A percentile compares a stretch with the other conserved stretches of the same genome.
Evolutionary conservation across 1,140 invertebrate species (phyloP).

Genomic region (Drosophila kohkoa): DNA sequence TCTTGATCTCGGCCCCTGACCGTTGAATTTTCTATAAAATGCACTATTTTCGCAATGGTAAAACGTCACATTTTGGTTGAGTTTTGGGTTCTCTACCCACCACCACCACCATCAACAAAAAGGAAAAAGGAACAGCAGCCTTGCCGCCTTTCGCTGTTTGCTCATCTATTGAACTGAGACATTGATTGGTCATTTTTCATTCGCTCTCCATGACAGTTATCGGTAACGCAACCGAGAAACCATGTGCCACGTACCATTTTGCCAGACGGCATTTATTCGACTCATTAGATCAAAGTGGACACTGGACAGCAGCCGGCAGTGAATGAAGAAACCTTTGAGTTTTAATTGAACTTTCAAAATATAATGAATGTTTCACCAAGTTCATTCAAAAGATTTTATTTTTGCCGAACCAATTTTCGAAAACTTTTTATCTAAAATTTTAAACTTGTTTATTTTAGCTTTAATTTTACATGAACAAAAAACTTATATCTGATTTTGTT

Average conservation of each 20-base stretch:
- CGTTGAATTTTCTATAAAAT: slow-evolving; percentile 63
- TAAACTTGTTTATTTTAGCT: too few species aligned
- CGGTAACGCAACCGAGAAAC: slow-evolving; percentile 46
- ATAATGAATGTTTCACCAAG: too few species aligned
- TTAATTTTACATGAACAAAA: too few species aligned
- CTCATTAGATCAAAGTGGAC: slow-evolving; percentile 71
- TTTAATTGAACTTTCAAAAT: not conserved
- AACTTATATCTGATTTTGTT: too few species aligned
- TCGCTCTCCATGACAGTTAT: slow-evolving; percentile 73
- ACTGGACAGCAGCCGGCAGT: slow-evolving; percentile 20
- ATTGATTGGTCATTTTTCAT: slow-evolving; percentile 83
- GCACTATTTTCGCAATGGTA: slow-evolving; percentile 70
- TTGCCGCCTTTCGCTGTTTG: slow-evolving; percentile 58
- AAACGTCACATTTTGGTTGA: slow-evolving; percentile 74
- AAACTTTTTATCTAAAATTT: too few species aligned
- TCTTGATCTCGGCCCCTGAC: too few species aligned
- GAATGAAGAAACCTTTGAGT: not conserved
- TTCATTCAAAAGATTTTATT: not conserved
- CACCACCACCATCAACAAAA: slow-evolving; percentile 37
- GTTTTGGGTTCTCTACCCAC: slow-evolving; percentile 46
- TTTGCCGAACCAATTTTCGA: too few species aligned
- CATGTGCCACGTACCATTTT: slow-evolving; percentile 38
- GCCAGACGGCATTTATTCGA: slow-evolving; percentile 60
- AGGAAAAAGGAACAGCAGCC: slow-evolving; percentile 5
- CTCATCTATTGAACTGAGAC: slow-evolving; percentile 72